Conservation (phyloP, 2,888 invertebrate genomes). For the Smittia sp. region DNA sequence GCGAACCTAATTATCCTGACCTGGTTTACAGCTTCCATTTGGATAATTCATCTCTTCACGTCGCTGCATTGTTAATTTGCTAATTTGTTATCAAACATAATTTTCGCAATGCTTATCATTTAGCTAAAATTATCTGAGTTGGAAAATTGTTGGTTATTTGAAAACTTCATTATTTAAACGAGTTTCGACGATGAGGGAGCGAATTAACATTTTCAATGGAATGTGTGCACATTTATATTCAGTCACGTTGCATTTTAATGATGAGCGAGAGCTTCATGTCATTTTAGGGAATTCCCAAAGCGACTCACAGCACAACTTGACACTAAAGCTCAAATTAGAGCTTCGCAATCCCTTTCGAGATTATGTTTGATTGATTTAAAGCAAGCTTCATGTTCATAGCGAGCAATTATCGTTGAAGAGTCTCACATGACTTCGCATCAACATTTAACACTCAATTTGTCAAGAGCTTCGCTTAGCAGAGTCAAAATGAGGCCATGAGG, state of each 20-base stretch:
- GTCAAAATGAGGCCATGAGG: not conserved
- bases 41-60: no score
- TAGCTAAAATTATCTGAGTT: not conserved
- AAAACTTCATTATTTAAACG: not conserved
- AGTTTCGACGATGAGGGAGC: not conserved
- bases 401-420: not conserved
- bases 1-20: no score
- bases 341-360: not conserved
- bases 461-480: not conserved
- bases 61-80: no score
- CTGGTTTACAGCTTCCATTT: no score
- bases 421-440: not conserved
- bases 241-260: not conserved
- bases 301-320: not conserved
- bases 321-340: not conserved
- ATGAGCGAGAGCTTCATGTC: not conserved
- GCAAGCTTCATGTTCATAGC: not conserved
- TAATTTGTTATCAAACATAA: not conserved
- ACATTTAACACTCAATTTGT: conserved; percentile 36
- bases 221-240: not conserved
- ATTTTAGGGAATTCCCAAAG: not conserved
- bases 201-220: conserved; percentile 4
- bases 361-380: not conserved
- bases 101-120: conserved; percentile 2
- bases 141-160: not conserved